A percentile compares a stretch with the other conserved stretches of the same genome.
Evolutionary conservation across 1,140 invertebrate genomes (phyloP).

Genomic region (Drosophila subobscura): DNA sequence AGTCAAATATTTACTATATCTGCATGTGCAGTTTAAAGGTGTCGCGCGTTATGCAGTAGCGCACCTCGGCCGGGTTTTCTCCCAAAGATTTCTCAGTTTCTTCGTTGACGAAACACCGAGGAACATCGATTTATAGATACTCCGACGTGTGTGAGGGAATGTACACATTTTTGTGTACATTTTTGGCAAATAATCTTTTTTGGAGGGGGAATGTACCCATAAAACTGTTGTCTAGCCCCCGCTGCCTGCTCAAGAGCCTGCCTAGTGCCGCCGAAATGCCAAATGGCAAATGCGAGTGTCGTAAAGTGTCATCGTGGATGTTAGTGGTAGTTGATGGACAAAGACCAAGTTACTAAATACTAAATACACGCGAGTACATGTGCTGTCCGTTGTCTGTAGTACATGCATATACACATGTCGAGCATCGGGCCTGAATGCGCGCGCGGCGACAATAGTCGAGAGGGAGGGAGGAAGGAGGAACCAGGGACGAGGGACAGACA

Average conservation of each 20-base stretch:
- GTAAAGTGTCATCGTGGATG: slow-evolving; percentile 42
- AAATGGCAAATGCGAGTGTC: slow-evolving; percentile 30
- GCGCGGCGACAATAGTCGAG: neutral
- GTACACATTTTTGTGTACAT: no score
- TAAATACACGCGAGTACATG: slow-evolving; percentile 47
- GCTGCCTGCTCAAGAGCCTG: slow-evolving; percentile 4
- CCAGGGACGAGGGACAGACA: slow-evolving; percentile 6
- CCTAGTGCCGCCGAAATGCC: neutral
- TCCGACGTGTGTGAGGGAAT: neutral
- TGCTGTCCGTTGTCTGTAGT: slow-evolving; percentile 25
- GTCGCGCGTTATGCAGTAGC: no score
- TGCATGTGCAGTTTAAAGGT: no score
- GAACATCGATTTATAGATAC: neutral
- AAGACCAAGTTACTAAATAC: slow-evolving; percentile 52
- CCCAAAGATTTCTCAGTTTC: no score
- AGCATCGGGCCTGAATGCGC: slow-evolving; percentile 26
- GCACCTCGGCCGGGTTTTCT: no score
- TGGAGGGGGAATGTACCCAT: slow-evolving; percentile 1
- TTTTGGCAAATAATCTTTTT: slow-evolving; percentile 15
- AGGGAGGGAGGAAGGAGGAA: no score
- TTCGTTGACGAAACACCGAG: no score
- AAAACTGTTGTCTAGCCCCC: no score
- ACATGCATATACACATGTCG: slow-evolving; percentile 56
- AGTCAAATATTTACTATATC: no score
- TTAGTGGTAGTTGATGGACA: slow-evolving; percentile 41